Base-by-base conservation (phyloP, 2,113 vertebrate species). In the Pachypanchax playfairii region DNA sequence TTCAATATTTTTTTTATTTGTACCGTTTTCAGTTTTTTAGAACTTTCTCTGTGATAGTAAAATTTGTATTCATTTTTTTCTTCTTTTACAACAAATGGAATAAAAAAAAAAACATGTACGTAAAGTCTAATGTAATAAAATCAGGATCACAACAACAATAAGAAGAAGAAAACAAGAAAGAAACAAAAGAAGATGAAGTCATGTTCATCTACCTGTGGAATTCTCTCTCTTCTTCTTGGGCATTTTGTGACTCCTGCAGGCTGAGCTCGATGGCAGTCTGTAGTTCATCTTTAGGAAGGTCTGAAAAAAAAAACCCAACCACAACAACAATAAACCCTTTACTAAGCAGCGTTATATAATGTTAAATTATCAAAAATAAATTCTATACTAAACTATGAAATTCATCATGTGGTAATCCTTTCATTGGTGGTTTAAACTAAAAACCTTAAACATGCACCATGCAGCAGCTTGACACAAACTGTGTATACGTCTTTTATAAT, bases 231-330 rank as follows among this genome's bases (percentile, higher is more conserved):
- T 91, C 90, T 38, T 87, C 77, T 25, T 84, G 83, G 49, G 89
- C 71, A 29, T 85, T 84, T 5, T 93, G 90, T 0, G 90, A 92
- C 55, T 96, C 94, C 85, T 90, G 88, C 1, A 93, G 79, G 72
- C 91, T 92, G 71, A 93, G 80, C 15, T 90, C 77, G 2, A 91
- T 89, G 22, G 88, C 90, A 0, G 89, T 63, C 82, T 79, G 65
- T 28, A 94, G 89, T 36, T 92, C 90, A 43, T 94, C 94, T 74
- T 92, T 92, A 52, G 71, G 84, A 54, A 83, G 48, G 6, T 83
- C 89, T 90, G 44, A 51, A 25, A 36, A 70, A 36, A 48, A 3
- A 42, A 6, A 35, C 1, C 49, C 26, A 1, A 42, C 35, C 0
- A 1, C n/a, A 22, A 35, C 17, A 55, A 28, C 31, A 38, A 31